A percentile compares a stretch with the other conserved stretches of the same genome.
Conservation (phyloP, 2,888 invertebrate genomes). For the Ashinkailepas kermadecensis region DNA sequence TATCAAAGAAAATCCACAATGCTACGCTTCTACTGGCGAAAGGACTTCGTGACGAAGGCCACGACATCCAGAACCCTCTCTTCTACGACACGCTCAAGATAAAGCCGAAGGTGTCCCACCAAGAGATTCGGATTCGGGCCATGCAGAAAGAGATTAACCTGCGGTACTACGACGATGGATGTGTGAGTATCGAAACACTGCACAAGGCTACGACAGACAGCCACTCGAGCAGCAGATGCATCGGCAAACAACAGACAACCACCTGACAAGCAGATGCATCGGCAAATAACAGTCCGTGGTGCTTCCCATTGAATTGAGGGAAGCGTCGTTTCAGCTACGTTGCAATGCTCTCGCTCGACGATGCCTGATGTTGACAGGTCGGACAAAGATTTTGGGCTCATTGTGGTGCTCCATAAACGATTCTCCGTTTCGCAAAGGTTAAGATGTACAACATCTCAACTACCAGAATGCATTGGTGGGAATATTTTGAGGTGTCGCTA, state of each 20-base stretch:
- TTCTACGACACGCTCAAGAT: constrained; percentile 87
- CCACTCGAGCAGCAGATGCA: too few species aligned
- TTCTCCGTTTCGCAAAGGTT: too few species aligned
- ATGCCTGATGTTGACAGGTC: neutral
- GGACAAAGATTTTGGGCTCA: too few species aligned
- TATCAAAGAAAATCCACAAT: constrained; percentile 82
- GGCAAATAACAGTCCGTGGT: neutral
- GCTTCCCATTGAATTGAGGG: neutral
- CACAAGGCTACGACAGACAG: too few species aligned
- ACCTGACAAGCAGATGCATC: too few species aligned
- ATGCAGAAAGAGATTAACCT: constrained; percentile 70
- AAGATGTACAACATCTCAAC: too few species aligned
- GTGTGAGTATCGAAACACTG: constrained; percentile 40
- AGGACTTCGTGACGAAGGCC: constrained; percentile 58
- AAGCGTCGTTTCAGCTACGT: constrained; percentile 17
- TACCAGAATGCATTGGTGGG: too few species aligned
- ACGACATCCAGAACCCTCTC: constrained; percentile 58
- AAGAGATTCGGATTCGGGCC: constrained; percentile 60
- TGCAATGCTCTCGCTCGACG: neutral
- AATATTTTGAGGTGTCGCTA: too few species aligned
- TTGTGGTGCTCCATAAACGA: too few species aligned
- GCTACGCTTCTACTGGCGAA: constrained; percentile 69
- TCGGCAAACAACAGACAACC: too few species aligned
- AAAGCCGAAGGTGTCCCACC: constrained; percentile 49
- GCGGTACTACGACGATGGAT: constrained; percentile 66